Percentiles rank a stretch among this genome's conserved stretches.
Conservation (phyloP, 2,113 vertebrate genomes). For the Epinephelus cyanopodus region DNA sequence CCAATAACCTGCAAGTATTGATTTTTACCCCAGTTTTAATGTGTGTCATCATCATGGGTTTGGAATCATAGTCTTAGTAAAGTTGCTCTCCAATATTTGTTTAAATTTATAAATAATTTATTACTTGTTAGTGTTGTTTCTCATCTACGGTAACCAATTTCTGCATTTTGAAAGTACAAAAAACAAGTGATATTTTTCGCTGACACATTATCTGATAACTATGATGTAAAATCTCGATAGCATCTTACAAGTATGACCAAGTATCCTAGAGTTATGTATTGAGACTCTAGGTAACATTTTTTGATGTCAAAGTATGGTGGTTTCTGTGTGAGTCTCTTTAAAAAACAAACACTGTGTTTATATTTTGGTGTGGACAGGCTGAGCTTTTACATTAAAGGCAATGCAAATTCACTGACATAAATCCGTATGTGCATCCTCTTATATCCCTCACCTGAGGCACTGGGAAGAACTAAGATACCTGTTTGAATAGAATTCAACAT, state of each 20-base stretch:
- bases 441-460: neutral
- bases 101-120: neutral
- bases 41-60: neutral
- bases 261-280: neutral
- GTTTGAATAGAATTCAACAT: slow-evolving; percentile 4
- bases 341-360: neutral
- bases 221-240: neutral
- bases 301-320: neutral
- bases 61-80: neutral
- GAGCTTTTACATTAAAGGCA: neutral
- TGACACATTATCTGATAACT: slow-evolving; percentile 3
- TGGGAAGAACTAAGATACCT: neutral
- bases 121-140: neutral
- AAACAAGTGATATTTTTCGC: too few relatives aligned
- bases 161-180: neutral
- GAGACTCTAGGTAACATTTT: neutral
- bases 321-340: neutral
- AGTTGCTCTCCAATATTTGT: neutral
- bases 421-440: neutral
- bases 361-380: neutral
- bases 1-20: neutral
- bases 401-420: slow-evolving; percentile 4
- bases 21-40: neutral
- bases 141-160: neutral
- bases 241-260: neutral